These are phyloP conservation scores for Bombus vancouverensis DNA, from an alignment of 1,140 invertebrate genomes.

Conservation along the genomic window DNA sequence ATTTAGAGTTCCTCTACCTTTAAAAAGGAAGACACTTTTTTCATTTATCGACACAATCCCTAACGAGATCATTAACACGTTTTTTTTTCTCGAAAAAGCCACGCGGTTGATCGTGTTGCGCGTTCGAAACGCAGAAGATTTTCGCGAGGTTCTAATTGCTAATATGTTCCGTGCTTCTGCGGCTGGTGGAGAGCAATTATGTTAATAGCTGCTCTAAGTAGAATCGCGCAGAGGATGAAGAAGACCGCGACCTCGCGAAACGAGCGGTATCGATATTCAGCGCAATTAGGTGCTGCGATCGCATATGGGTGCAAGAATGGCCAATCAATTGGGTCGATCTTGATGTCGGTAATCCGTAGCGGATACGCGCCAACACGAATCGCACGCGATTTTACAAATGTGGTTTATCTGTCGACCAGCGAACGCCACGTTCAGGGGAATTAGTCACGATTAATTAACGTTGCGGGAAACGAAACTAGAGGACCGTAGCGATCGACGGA, in stretches of 20 bases:
- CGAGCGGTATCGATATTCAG: not conserved
- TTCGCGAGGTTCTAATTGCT: too few relatives aligned
- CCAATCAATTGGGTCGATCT: conserved; percentile 2
- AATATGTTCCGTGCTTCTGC: too few relatives aligned
- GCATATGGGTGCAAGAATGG: not conserved
- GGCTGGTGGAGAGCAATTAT: too few relatives aligned
- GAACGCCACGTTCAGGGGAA: not conserved
- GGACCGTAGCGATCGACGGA: not conserved
- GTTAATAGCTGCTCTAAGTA: too few relatives aligned
- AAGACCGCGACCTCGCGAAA: not conserved
- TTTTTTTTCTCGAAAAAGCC: too few relatives aligned
- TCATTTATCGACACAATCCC: too few relatives aligned
- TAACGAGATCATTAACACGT: too few relatives aligned
- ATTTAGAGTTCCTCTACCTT: too few relatives aligned
- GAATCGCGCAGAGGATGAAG: not conserved
- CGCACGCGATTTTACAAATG: not conserved
- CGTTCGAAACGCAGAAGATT: too few relatives aligned
- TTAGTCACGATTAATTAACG: conserved; percentile 23
- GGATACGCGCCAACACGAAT: not conserved
- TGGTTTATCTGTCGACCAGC: not conserved
- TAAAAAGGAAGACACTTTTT: too few relatives aligned
- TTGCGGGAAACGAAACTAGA: not conserved
- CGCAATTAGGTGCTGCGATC: not conserved
- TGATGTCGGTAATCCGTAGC: not conserved
- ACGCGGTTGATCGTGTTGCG: too few relatives aligned